Evolutionary conservation across 92 coral and sea anemone species (phyloP).

Genomic region (Micromussa lordhowensis): DNA sequence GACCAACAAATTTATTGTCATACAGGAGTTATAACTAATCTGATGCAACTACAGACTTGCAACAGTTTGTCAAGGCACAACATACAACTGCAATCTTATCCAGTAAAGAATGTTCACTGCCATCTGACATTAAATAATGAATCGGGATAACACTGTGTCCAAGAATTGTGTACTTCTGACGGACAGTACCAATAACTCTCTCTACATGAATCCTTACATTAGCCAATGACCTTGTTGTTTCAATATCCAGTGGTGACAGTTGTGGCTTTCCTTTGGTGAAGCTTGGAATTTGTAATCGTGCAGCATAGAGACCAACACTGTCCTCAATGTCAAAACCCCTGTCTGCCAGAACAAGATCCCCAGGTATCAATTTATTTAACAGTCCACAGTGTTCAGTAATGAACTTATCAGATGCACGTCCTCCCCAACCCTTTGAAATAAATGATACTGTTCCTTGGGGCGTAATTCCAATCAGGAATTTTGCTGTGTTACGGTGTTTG

Average conservation of each 20-base stretch:
- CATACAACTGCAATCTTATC: constrained; percentile 76
- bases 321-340: constrained; percentile 64
- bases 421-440: constrained; percentile 67
- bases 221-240: constrained; percentile 59
- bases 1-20: not conserved
- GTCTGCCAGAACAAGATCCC: constrained; percentile 15
- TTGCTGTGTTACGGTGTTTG: too few relatives aligned
- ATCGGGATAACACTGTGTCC: constrained; percentile 63
- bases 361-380: constrained; percentile 57
- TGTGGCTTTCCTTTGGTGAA: constrained; percentile 69
- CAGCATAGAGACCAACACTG: constrained; percentile 60
- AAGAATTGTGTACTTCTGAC: constrained; percentile 72
- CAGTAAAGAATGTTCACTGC: constrained; percentile 52
- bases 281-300: constrained; percentile 58
- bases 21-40: constrained; percentile 33
- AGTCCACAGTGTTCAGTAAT: constrained; percentile 63
- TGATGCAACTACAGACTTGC: constrained; percentile 67
- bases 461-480: not conserved
- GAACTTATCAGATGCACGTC: constrained; percentile 58
- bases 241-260: constrained; percentile 54
- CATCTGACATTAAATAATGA: constrained; percentile 60
- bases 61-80: constrained; percentile 78
- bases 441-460: not conserved
- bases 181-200: constrained; percentile 65
- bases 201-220: constrained; percentile 77